These are phyloP conservation scores for Poecilia velifera DNA, from an alignment of 2,797 vertebrate species.

Conservation along the genomic window DNA sequence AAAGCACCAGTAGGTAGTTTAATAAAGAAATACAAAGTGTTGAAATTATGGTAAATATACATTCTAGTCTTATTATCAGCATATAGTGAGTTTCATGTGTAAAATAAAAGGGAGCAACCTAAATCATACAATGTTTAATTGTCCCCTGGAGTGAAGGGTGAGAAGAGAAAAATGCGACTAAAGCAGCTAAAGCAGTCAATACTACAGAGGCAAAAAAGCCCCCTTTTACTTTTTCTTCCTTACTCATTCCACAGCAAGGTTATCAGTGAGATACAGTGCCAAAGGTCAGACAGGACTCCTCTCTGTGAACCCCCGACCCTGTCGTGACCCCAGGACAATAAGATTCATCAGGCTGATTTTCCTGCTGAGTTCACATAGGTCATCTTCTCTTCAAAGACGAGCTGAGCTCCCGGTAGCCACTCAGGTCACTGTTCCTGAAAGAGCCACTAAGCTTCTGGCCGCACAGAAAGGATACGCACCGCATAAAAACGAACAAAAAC, in stretches of 20 bases:
- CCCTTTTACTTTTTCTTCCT: constrained; percentile 48
- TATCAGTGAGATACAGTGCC: constrained; percentile 59
- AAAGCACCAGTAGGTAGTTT: not conserved
- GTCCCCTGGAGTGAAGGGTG: not conserved
- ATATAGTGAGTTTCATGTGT: not conserved
- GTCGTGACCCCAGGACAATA: constrained; percentile 54
- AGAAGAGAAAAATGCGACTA: not conserved
- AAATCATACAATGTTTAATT: not conserved
- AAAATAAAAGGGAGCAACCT: not conserved
- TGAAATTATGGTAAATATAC: not conserved
- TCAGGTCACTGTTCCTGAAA: constrained; percentile 51
- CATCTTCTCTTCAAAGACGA: constrained; percentile 68
- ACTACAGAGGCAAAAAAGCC: not conserved
- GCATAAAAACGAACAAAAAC: constrained; percentile 9
- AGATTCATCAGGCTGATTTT: constrained; percentile 71
- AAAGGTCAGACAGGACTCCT: constrained; percentile 74
- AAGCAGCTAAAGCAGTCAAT: not conserved
- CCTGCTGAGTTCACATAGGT: constrained; percentile 61
- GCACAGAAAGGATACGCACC: constrained; percentile 5
- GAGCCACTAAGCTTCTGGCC: constrained; percentile 6
- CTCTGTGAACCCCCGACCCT: constrained; percentile 69
- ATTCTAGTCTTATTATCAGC: not conserved
- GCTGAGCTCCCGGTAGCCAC: constrained; percentile 33
- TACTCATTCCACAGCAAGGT: constrained; percentile 62
- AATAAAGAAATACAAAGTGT: not conserved